phyloP scores from a whole-genome alignment of 2,888 invertebrate genomes.

The Choristoneura rosaceana region DNA sequence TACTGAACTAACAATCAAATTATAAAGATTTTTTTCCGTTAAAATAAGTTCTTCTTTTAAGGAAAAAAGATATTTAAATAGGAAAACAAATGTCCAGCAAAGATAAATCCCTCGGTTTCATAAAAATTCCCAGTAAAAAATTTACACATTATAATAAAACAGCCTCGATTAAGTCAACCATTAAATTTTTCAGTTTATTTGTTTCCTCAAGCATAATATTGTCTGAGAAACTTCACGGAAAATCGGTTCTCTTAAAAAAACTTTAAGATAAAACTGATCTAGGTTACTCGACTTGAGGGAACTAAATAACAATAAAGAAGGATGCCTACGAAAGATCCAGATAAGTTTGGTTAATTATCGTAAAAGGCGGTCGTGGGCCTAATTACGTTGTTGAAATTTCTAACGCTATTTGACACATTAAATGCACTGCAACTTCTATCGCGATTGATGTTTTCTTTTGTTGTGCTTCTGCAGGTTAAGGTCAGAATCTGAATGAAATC shows the following conservation, averaged over 20 bases:
- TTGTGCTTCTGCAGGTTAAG: no score
- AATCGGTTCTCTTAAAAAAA: not conserved
- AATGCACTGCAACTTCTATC: not conserved
- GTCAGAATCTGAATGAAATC: no score
- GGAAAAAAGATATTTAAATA: no score
- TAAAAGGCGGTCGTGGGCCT: constrained; percentile 23
- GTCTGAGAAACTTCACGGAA: not conserved
- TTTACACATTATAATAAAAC: not conserved
- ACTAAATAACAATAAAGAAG: constrained; percentile 34
- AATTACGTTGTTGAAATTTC: constrained; percentile 19
- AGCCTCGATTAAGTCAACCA: not conserved
- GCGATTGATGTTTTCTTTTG: no score
- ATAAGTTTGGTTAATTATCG: constrained; percentile 32
- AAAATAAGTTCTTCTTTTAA: no score
- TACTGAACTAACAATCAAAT: no score
- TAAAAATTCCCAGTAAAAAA: no score
- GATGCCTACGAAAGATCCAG: constrained; percentile 22
- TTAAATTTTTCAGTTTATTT: not conserved
- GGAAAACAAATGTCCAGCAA: no score
- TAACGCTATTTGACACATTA: constrained; percentile 11
- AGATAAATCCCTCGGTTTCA: no score
- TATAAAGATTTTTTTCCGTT: no score
- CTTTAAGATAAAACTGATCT: constrained; percentile 17
- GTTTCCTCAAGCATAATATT: not conserved
- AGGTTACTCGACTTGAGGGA: constrained; percentile 25